A percentile compares a stretch with the other conserved stretches of the same genome.
phyloP scores from a whole-genome alignment of 2,113 vertebrate genomes.

The Nycticryphes semicollaris region DNA sequence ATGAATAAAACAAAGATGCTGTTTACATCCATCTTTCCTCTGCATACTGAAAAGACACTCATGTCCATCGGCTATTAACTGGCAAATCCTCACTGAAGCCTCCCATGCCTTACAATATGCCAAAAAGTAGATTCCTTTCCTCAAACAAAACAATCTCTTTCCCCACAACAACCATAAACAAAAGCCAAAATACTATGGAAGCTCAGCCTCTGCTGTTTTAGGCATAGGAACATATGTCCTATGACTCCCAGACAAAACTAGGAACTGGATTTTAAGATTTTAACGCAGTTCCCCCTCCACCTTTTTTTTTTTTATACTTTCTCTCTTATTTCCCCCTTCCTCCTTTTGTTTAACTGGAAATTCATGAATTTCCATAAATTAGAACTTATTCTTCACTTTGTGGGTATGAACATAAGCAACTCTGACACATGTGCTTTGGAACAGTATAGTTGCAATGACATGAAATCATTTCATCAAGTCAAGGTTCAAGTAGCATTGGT shows the following conservation, averaged over 20 bases:
- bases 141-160: background rate
- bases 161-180: background rate
- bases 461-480: background rate
- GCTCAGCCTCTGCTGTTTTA: background rate
- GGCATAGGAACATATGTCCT: background rate
- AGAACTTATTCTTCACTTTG: background rate
- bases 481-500: background rate
- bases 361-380: background rate
- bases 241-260: background rate
- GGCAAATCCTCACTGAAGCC: background rate
- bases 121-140: background rate
- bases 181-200: background rate
- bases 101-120: background rate
- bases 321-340: background rate
- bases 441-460: background rate
- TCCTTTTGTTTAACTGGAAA: background rate
- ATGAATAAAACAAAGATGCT: background rate
- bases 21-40: background rate
- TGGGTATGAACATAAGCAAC: background rate
- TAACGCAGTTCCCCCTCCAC: accelerated
- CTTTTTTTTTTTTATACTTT: background rate
- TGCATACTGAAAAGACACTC: background rate
- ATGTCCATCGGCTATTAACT: background rate
- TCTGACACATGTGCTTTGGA: background rate
- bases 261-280: background rate